Percentiles rank a stretch among this genome's conserved stretches.
These are phyloP conservation scores for Vespertilio murinus DNA, from an alignment of 2,797 vertebrate genomes.

Conservation along the genomic window DNA sequence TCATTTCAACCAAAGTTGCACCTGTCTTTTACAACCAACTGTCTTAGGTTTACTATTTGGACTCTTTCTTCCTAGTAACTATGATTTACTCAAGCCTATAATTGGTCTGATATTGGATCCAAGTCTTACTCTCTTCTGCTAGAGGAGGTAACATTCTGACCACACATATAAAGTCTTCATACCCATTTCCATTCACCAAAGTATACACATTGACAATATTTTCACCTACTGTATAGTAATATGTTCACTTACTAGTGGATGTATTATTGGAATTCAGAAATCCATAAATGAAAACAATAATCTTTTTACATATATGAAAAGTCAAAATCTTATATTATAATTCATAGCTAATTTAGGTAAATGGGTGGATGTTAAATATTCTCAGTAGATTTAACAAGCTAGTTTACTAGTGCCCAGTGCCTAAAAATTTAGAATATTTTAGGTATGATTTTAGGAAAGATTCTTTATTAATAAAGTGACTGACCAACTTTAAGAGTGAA, in stretches of 20 bases:
- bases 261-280: not conserved
- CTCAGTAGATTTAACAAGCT: not conserved
- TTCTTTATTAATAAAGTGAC: not conserved
- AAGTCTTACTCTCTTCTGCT: not conserved
- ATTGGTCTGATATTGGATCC: not conserved
- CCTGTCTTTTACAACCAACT: not conserved
- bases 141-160: not conserved
- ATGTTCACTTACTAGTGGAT: not conserved
- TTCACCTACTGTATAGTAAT: not conserved
- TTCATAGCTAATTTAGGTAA: not conserved
- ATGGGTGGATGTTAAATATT: not conserved
- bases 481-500: not conserved
- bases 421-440: not conserved
- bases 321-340: not conserved
- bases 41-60: not conserved
- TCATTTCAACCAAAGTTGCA: not conserved
- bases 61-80: not conserved
- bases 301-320: not conserved
- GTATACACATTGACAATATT: not conserved
- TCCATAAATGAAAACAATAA: not conserved
- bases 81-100: not conserved
- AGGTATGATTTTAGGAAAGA: not conserved
- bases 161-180: not conserved
- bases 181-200: not conserved
- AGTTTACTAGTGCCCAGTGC: not conserved